Conservation (phyloP, 2,113 vertebrate species). For the Platycercus adscitus region DNA sequence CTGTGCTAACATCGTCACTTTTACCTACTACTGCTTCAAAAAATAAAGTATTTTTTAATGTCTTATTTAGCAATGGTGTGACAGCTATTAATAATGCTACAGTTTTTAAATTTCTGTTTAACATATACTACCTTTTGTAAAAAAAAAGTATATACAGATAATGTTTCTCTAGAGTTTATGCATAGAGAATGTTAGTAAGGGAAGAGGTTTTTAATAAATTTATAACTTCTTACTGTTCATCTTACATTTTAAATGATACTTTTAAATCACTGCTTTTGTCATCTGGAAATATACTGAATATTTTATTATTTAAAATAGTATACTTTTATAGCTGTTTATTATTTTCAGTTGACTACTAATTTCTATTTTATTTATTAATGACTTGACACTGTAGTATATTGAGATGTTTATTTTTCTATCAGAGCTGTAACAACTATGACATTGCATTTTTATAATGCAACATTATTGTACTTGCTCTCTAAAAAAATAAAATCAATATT, state of each 20-base stretch:
- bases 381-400: conserved; percentile 71
- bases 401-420: conserved; percentile 79
- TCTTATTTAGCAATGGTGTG: conserved; percentile 32
- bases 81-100: conserved; percentile 33
- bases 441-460: conserved; percentile 70
- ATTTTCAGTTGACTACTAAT: conserved; percentile 75
- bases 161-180: conserved; percentile 47
- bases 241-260: conserved; percentile 44
- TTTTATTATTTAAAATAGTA: conserved; percentile 69
- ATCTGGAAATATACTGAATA: conserved; percentile 50
- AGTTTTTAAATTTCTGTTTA: conserved; percentile 46
- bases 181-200: conserved; percentile 47
- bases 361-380: conserved; percentile 77
- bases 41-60: conserved; percentile 21
- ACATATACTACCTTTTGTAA: conserved; percentile 34
- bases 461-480: conserved; percentile 64
- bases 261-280: conserved; percentile 62
- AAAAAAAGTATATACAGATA: neutral
- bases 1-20: conserved; percentile 1
- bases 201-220: conserved; percentile 40
- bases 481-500: conserved; percentile 66
- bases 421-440: conserved; percentile 69
- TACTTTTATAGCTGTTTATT: conserved; percentile 64
- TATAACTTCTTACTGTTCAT: conserved; percentile 29
- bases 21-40: conserved; percentile 20